phyloP scores from a whole-genome alignment of 2,113 vertebrate species.

The Protobothrops mucrosquamatus region DNA sequence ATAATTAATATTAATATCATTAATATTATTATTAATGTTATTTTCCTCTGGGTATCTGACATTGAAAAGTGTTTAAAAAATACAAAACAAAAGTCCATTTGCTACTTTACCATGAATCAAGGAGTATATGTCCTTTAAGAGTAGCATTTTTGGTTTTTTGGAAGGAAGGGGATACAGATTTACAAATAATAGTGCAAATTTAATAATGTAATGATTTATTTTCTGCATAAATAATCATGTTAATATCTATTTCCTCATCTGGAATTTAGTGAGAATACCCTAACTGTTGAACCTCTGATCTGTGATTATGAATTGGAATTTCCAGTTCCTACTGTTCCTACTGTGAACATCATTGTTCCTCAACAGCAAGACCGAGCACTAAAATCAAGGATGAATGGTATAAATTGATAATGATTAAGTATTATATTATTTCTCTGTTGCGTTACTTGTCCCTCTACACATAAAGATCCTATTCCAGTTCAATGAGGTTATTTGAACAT shows the following conservation, averaged over 20 bases:
- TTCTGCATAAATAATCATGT: not conserved
- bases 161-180: not conserved
- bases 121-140: not conserved
- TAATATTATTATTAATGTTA: too few relatives aligned
- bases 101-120: too few relatives aligned
- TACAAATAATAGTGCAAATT: not conserved
- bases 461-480: not conserved
- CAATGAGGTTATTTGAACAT: not conserved
- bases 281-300: conserved; percentile 26
- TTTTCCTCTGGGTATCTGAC: not conserved
- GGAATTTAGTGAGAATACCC: conserved; percentile 50
- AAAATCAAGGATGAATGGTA: conserved; percentile 65
- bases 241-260: conserved; percentile 28
- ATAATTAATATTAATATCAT: too few relatives aligned
- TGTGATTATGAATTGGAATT: conserved; percentile 42
- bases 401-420: not conserved
- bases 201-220: not conserved
- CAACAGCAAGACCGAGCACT: conserved; percentile 36
- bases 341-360: not conserved
- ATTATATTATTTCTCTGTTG: not conserved
- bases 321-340: not conserved
- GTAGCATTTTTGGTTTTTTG: too few relatives aligned
- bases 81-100: not conserved
- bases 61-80: not conserved
- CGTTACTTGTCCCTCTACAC: not conserved